phyloP scores from a whole-genome alignment of 1,140 invertebrate genomes.

The Lepidurus couesii region DNA sequence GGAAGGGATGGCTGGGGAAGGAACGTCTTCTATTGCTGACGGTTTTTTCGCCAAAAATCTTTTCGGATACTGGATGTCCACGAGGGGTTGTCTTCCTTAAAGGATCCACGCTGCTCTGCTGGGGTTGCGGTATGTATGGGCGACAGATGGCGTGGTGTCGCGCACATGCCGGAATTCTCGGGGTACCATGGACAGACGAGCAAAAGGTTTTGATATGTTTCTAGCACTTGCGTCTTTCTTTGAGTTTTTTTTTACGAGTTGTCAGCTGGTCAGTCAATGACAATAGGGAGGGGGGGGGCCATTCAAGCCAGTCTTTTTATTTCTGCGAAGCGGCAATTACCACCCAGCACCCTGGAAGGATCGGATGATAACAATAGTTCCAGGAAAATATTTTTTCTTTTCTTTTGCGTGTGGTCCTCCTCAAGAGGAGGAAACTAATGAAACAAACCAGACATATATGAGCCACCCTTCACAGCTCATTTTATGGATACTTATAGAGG shows the following conservation, averaged over 20 bases:
- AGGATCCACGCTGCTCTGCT: neutral
- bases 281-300: neutral
- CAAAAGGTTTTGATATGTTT: constrained; percentile 17
- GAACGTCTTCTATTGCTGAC: neutral
- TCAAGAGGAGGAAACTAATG: neutral
- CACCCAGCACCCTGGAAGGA: neutral
- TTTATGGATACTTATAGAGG: no score
- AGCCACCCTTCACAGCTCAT: no score
- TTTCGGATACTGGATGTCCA: neutral
- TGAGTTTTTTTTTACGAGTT: constrained; percentile 1
- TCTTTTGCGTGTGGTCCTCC: neutral
- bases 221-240: constrained; percentile 15
- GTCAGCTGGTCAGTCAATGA: constrained; percentile 21
- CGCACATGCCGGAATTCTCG: neutral
- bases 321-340: neutral
- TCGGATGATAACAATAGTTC: neutral
- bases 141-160: neutral
- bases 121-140: constrained; percentile 4
- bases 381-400: neutral
- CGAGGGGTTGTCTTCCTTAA: neutral
- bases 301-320: neutral
- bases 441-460: neutral
- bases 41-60: neutral
- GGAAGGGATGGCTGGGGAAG: neutral
- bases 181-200: neutral